These are phyloP conservation scores for Jacana jacana DNA, from an alignment of 2,113 vertebrate genomes.

Conservation along the genomic window DNA sequence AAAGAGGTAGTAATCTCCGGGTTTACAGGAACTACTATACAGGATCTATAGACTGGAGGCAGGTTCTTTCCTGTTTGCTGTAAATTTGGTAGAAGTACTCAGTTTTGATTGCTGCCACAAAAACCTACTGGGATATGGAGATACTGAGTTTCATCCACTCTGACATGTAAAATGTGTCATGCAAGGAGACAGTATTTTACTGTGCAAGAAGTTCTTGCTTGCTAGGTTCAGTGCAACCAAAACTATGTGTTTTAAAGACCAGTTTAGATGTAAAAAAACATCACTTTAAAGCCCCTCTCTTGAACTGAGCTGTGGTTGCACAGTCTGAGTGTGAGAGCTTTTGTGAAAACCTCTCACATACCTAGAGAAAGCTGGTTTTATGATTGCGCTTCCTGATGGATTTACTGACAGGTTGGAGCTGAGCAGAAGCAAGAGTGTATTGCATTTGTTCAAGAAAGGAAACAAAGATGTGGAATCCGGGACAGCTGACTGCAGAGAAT, in stretches of 20 bases:
- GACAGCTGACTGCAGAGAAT: background rate
- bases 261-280: background rate
- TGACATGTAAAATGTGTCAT: background rate
- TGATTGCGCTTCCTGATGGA: background rate
- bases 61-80: background rate
- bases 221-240: background rate
- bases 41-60: background rate
- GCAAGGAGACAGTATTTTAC: background rate
- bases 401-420: background rate
- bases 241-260: background rate
- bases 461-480: background rate
- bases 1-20: background rate
- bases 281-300: background rate
- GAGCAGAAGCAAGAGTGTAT: background rate
- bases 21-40: background rate
- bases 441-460: background rate
- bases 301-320: background rate
- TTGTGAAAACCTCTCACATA: background rate
- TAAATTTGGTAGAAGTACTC: background rate
- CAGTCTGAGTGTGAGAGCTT: background rate
- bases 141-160: background rate
- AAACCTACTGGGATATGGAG: too few relatives aligned
- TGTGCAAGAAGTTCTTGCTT: background rate
- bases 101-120: background rate
- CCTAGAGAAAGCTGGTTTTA: background rate